phyloP scores from a whole-genome alignment of 2,888 invertebrate species.

The Drosophila picticornis region DNA sequence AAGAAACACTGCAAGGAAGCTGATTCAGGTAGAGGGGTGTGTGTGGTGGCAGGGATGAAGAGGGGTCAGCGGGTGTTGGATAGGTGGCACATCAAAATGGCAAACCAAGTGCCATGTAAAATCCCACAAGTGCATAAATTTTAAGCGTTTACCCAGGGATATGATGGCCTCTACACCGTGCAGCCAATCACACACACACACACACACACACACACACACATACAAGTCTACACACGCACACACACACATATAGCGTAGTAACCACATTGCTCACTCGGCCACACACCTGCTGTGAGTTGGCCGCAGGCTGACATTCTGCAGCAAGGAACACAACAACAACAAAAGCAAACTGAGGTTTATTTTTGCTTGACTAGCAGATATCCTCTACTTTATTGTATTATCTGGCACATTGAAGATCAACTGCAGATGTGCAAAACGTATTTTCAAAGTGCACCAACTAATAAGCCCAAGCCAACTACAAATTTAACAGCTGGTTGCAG shows the following conservation, averaged over 20 bases:
- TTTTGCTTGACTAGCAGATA: not conserved
- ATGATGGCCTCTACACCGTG: slow-evolving; percentile 43
- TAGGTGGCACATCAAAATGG: slow-evolving; percentile 30
- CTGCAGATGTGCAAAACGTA: not conserved
- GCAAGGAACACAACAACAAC: slow-evolving; percentile 3
- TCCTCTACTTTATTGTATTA: not conserved
- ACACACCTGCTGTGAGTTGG: slow-evolving; percentile 26
- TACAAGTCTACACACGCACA: slow-evolving; percentile 2
- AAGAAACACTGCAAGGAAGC: not conserved
- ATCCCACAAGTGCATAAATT: slow-evolving; percentile 78
- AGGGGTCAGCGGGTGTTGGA: not conserved
- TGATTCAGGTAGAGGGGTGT: not conserved
- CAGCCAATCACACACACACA: slow-evolving; percentile 13
- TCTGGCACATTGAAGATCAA: not conserved
- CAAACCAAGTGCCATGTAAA: slow-evolving; percentile 51
- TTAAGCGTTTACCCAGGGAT: slow-evolving; percentile 59
- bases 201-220: slow-evolving; percentile 5
- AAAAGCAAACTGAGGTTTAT: not conserved
- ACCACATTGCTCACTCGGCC: slow-evolving; percentile 11
- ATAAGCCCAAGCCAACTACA: not conserved
- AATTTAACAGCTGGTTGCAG: not conserved
- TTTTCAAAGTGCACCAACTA: not conserved
- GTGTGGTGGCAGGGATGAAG: not conserved
- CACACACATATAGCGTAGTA: not conserved
- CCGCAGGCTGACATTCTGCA: slow-evolving; percentile 44